phyloP scores from a whole-genome alignment of 2,113 vertebrate species.

The Cheirogaleus medius region DNA sequence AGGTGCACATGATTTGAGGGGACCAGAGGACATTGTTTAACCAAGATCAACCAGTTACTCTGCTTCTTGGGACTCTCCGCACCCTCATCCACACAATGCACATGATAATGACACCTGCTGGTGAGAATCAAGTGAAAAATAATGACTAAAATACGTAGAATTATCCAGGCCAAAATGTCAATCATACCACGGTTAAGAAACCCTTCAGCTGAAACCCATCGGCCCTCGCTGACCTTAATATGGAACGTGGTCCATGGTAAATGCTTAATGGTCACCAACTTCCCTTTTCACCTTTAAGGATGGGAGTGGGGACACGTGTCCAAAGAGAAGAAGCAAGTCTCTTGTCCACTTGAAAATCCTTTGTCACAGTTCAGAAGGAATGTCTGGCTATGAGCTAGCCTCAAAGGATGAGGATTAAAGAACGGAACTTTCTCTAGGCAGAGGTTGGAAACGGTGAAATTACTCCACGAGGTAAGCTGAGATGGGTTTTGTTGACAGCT shows the following conservation, averaged over 20 bases:
- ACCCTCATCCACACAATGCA: not conserved
- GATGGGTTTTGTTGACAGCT: not conserved
- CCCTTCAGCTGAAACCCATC: too few relatives aligned
- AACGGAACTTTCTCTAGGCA: not conserved
- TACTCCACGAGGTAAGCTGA: not conserved
- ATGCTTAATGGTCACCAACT: not conserved
- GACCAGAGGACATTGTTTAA: not conserved
- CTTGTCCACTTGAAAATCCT: too few relatives aligned
- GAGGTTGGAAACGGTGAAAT: not conserved
- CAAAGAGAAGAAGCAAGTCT: too few relatives aligned
- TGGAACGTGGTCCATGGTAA: too few relatives aligned
- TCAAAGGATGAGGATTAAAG: not conserved
- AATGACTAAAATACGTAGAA: not conserved
- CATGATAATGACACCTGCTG: not conserved
- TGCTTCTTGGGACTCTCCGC: not conserved
- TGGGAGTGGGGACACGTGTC: too few relatives aligned
- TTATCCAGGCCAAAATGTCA: not conserved
- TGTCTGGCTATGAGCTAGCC: not conserved
- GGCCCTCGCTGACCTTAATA: not conserved
- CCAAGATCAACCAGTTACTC: too few relatives aligned
- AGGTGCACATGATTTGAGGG: not conserved
- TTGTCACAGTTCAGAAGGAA: too few relatives aligned
- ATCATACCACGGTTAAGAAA: too few relatives aligned
- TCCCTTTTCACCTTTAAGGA: not conserved
- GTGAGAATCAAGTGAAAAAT: not conserved